phyloP scores from a whole-genome alignment of 2,888 invertebrate species.

The Blastobasis adustella region DNA sequence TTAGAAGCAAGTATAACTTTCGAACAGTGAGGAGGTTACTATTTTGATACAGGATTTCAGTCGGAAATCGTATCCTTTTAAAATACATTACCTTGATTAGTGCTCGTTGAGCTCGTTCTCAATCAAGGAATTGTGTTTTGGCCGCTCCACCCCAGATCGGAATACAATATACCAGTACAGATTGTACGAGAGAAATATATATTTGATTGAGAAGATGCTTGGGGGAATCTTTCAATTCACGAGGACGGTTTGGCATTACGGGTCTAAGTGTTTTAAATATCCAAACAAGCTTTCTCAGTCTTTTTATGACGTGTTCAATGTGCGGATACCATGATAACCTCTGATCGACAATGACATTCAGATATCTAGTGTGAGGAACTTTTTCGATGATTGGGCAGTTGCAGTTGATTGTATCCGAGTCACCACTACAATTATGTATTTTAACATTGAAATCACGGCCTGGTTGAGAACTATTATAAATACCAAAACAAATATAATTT shows the following conservation, averaged over 20 bases:
- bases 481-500: neutral
- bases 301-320: neutral
- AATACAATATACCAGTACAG: too few species aligned
- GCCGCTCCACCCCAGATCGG: too few species aligned
- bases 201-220: too few species aligned
- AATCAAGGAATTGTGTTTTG: neutral
- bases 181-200: too few species aligned
- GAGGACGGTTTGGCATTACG: too few species aligned
- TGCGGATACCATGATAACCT: slow-evolving; percentile 6
- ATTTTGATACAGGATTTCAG: too few species aligned
- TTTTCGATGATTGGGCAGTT: slow-evolving; percentile 1
- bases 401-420: neutral
- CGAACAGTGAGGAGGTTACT: too few species aligned
- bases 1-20: too few species aligned
- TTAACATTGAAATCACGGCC: neutral
- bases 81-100: too few species aligned
- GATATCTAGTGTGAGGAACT: slow-evolving; percentile 5
- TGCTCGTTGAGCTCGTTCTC: neutral
- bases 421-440: neutral
- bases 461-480: neutral
- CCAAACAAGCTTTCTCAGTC: neutral
- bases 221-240: too few species aligned
- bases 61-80: too few species aligned
- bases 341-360: slow-evolving; percentile 6
- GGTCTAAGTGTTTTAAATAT: too few species aligned